phyloP scores from a whole-genome alignment of 53 echinoderm and acorn worm species.

The Henricia sp. region DNA sequence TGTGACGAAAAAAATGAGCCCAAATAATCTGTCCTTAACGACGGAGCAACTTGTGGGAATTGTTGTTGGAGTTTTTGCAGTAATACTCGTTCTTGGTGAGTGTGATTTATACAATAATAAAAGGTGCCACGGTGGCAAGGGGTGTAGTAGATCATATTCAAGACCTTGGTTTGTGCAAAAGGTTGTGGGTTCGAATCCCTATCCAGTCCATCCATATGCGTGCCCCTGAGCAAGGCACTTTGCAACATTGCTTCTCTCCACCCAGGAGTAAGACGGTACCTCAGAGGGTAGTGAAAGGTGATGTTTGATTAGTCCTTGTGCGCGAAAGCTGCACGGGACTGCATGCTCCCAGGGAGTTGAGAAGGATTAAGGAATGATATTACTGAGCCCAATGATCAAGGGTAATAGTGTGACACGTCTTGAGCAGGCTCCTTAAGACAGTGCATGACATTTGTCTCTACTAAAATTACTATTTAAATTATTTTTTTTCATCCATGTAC shows the following conservation, averaged over 20 bases:
- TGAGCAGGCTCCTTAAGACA: too few species aligned
- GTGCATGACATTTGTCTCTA: too few species aligned
- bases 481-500: background rate
- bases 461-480: too few species aligned
- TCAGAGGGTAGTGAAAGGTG: too few species aligned
- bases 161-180: background rate
- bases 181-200: background rate
- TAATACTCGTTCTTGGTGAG: background rate
- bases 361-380: background rate
- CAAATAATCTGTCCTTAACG: background rate
- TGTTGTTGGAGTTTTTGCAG: constrained; percentile 2
- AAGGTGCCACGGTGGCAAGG: too few species aligned
- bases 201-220: background rate
- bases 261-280: too few species aligned
- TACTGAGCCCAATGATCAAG: background rate
- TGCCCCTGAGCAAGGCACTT: background rate
- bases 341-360: background rate
- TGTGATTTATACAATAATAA: background rate
- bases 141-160: too few species aligned
- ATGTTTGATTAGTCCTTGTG: too few species aligned
- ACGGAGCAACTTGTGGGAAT: constrained; percentile 40
- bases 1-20: background rate
- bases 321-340: background rate
- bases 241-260: too few species aligned
- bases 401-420: background rate